Evolutionary conservation across 2,113 vertebrate genomes (phyloP), one percentile per base, ranked within the genome.

Genomic region (Mohoua ochrocephala): DNA sequence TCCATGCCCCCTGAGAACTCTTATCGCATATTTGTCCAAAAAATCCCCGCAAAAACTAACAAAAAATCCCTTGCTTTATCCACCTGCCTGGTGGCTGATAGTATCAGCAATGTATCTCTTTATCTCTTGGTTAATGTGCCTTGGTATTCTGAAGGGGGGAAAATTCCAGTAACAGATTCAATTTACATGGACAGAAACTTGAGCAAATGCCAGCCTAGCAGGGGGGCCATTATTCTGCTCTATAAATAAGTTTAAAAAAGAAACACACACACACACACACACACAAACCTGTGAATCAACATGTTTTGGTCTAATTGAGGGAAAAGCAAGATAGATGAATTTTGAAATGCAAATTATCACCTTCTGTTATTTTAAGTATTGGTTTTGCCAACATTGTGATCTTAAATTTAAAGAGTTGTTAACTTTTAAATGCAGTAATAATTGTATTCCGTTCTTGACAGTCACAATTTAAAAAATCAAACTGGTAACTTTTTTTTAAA

Each of bases 171-270:
- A 98, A 98, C 98, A 97, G 97, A 98, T 98, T 98, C 96, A 96
- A 97, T 98, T 98, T 98, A 89, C 96, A 97, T 41, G 93, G 97
- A 98, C 98, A 98, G 98, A 98, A 98, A 98, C 97, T 98, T 98
- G 98, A 98, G 96, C 97, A 98, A 97, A 97, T 98, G 98, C 98
- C 98, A 98, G 79, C 67, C 96, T 98, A 97, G 98, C 97, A 97
- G 98, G 98, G 98, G 96, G 98, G 97, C 97, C 97, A 97, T 98
- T 98, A 97, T 98, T 97, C 97, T 98, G 95, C 92, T 98, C 98
- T 98, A 98, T 98, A 98, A 98, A 98, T 98, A 98, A 98, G 96
- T 98, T 98, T 98, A 77, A 97, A 98, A 98, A 97, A 98, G 97
- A 98, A 97, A 97, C 94, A 93, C 96, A 98, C 95, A 97, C 96